A percentile compares a stretch with the other conserved stretches of the same genome.
Conservation (phyloP, 2,797 vertebrate genomes). For the Lophius americanus region DNA sequence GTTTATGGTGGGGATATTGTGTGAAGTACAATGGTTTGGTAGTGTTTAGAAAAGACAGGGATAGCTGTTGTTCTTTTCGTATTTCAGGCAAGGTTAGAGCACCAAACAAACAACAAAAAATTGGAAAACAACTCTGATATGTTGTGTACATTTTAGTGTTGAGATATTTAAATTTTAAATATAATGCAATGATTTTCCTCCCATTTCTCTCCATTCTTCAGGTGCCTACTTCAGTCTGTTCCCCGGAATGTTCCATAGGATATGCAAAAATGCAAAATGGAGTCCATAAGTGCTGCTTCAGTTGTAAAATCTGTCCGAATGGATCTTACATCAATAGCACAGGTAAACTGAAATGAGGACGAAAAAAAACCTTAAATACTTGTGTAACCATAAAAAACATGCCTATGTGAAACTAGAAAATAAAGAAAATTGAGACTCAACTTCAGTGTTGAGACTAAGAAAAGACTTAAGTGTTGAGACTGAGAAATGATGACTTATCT, state of each 20-base stretch:
- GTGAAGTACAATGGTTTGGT: too few species aligned
- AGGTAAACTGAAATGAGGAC: slow-evolving; percentile 27
- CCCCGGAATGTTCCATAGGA: slow-evolving; percentile 72
- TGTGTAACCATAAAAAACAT: too few species aligned
- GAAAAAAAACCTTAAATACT: background rate
- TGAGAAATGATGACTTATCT: too few species aligned
- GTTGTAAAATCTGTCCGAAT: slow-evolving; percentile 70
- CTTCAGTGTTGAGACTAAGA: too few species aligned
- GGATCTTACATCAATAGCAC: slow-evolving; percentile 81
- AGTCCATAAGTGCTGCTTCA: slow-evolving; percentile 82
- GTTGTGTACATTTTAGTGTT: background rate
- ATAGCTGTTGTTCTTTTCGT: background rate
- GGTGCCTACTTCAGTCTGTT: slow-evolving; percentile 78
- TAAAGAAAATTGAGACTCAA: too few species aligned
- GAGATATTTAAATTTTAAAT: background rate
- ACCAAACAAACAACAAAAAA: background rate
- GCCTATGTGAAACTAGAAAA: too few species aligned
- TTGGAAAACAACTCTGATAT: background rate
- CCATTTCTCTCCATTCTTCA: slow-evolving; percentile 16
- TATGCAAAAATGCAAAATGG: slow-evolving; percentile 57
- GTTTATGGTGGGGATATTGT: too few species aligned
- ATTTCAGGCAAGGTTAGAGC: too few species aligned
- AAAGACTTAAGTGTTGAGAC: too few species aligned
- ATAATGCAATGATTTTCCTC: background rate
- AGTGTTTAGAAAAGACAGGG: background rate